Base-by-base conservation (phyloP, 2,888 invertebrate genomes). In the Pyrrhia umbra region DNA sequence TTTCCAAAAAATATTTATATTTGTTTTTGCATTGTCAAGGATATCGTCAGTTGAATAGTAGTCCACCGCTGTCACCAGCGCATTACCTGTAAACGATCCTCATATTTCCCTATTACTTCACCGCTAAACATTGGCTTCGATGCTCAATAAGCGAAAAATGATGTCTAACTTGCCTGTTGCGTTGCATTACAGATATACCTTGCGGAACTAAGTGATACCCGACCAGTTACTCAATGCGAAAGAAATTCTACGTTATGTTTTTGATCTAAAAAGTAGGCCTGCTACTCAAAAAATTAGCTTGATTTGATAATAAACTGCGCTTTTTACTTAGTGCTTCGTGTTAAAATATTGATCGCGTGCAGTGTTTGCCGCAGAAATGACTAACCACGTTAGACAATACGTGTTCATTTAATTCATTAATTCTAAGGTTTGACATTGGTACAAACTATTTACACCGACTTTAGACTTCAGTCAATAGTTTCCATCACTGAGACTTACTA, bases 61-160 rank as follows among this genome's bases (percentile, higher is more conserved):
- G 20, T 18, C 1, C 4, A 9, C 16, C 42, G 23, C 16, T 66
- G 42, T 73, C 74, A 55, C 34, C 47, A 34, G 18, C 27, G 25
- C 42, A 43, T 65, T 18, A 25, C 30, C 18, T 34, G 18, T 34
- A 62, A 42, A 45, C 16, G 37, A 50, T 46, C 25, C 27, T 10
- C 45, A 40, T 51, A 59, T 58, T 54, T 49, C 40, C 40, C 30
- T 55, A 62, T 67, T 58, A 49, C 58, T 34, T 55, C 50, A 67
- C 56, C 55, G 64, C 42, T 51, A 61, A 80, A 40, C 65, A 60
- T 72, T 76, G 73, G 45, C 70, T 76, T 46, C 47, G 50, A 76
- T 81, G 80, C 69, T 75, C 76, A 85, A 73, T 63, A 69, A 74
- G 80, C 84, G 83, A 82, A 80, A 82, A 85, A 85, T 85, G 64